Percentiles rank a stretch among this genome's conserved stretches.
These are phyloP conservation scores for Haliclona indistincta DNA, from an alignment of 37 sponge, comb jelly and placozoan genomes.

Conservation along the genomic window DNA sequence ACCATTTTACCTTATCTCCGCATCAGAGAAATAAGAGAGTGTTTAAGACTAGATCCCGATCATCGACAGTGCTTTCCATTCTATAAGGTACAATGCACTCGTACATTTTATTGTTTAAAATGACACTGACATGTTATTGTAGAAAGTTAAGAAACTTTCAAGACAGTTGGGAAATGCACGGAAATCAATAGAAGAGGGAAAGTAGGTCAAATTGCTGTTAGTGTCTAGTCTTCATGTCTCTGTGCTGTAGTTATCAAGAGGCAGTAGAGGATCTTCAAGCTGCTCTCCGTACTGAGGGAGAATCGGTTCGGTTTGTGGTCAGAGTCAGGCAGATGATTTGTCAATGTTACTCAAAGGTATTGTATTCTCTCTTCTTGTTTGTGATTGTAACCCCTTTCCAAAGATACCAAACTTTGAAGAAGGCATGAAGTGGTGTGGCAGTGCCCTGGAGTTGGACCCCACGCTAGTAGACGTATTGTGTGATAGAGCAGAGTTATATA, in stretches of 20 bases:
- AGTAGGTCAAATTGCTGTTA: conserved; percentile 24
- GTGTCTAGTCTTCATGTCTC: not conserved
- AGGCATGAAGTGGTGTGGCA: conserved; percentile 72
- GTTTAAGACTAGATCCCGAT: conserved; percentile 94
- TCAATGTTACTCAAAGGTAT: conserved; percentile 66
- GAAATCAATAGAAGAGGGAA: conserved; percentile 58
- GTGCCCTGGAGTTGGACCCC: conserved; percentile 73
- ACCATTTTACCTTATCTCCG: not conserved
- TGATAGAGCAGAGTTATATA: conserved; percentile 90
- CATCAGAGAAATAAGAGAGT: conserved; percentile 89
- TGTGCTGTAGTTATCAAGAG: conserved; percentile 54
- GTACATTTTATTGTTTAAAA: not conserved
- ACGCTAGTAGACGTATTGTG: conserved; percentile 84
- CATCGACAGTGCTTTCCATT: conserved; percentile 81
- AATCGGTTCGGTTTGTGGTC: conserved; percentile 13
- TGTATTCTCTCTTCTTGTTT: not conserved
- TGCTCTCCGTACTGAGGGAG: conserved; percentile 62
- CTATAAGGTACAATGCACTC: conserved; percentile 80
- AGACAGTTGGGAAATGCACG: conserved; percentile 75
- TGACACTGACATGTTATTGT: conserved; percentile 1
- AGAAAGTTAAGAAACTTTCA: conserved; percentile 94
- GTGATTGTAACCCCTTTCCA: not conserved
- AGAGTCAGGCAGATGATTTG: conserved; percentile 52
- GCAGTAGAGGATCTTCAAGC: conserved; percentile 63
- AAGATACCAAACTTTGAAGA: conserved; percentile 47